These are phyloP conservation scores for Phthorimaea operculella DNA, from an alignment of 1,140 invertebrate genomes.

Conservation along the genomic window DNA sequence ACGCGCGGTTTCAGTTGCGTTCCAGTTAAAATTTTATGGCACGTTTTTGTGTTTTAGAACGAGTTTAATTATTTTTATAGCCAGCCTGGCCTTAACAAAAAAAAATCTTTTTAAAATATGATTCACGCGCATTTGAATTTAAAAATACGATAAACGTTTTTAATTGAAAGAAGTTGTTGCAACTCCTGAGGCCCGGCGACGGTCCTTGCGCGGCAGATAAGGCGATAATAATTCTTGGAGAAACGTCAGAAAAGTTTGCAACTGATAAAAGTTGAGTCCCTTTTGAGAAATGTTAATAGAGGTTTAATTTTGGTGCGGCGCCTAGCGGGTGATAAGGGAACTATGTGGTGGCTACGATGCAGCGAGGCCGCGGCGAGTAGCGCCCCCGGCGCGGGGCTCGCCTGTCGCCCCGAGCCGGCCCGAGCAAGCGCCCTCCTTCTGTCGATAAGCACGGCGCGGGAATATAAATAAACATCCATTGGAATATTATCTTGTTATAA, in stretches of 20 bases:
- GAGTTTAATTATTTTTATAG: slow-evolving; percentile 21
- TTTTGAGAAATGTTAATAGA: slow-evolving; percentile 63
- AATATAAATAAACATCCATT: too few species aligned
- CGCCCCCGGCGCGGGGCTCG: background rate
- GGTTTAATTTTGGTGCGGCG: slow-evolving; percentile 54
- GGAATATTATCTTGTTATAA: too few species aligned
- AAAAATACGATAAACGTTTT: background rate
- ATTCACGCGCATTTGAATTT: background rate
- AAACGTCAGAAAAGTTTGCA: slow-evolving; percentile 64
- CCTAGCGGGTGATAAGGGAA: slow-evolving; percentile 28
- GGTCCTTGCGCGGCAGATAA: slow-evolving; percentile 40
- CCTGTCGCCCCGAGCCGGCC: background rate
- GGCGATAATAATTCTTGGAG: slow-evolving; percentile 60
- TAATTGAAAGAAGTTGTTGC: slow-evolving; percentile 54
- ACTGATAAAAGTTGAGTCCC: slow-evolving; percentile 63
- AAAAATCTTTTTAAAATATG: slow-evolving; percentile 7
- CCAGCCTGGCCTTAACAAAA: slow-evolving; percentile 16
- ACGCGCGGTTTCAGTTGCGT: slow-evolving; percentile 36
- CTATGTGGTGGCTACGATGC: slow-evolving; percentile 13
- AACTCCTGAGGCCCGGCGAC: slow-evolving; percentile 28
- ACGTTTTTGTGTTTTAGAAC: slow-evolving; percentile 21
- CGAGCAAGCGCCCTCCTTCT: too few species aligned
- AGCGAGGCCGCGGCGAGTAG: background rate
- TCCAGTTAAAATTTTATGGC: slow-evolving; percentile 25
- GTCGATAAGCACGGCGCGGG: too few species aligned